Conservation (phyloP, 2,888 invertebrate species). For the Lacanobia wlatinum region DNA sequence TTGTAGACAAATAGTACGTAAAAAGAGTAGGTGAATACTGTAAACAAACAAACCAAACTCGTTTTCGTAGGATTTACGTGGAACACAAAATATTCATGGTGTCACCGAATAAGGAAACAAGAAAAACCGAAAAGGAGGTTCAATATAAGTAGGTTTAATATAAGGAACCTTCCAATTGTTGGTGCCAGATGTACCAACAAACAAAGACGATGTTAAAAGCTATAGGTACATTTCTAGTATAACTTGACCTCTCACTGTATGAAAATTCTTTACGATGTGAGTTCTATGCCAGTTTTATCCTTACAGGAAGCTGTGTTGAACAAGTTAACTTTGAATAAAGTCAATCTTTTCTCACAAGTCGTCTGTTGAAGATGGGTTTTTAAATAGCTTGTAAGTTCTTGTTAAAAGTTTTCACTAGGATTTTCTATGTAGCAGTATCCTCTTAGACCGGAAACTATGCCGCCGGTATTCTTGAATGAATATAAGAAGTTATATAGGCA, state of each 20-base stretch:
- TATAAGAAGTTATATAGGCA: no score
- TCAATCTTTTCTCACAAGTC: neutral
- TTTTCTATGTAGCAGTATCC: neutral
- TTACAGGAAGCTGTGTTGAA: constrained; percentile 5
- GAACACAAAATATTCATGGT: constrained; percentile 12
- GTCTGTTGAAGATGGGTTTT: neutral
- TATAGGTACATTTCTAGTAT: neutral
- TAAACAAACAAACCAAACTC: neutral
- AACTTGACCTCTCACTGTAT: neutral
- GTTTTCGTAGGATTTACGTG: neutral
- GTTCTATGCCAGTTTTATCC: neutral
- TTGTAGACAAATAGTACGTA: neutral
- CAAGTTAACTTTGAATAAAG: constrained; percentile 23
- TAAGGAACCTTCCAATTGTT: neutral
- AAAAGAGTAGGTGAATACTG: neutral
- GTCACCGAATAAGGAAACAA: constrained; percentile 12
- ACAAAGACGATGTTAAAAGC: neutral
- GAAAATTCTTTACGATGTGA: neutral
- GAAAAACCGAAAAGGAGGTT: neutral
- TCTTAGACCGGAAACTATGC: no score
- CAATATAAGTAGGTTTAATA: neutral
- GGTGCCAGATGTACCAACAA: constrained; percentile 2
- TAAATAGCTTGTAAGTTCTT: neutral
- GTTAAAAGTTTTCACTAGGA: neutral
- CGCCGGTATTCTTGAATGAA: no score